Base-by-base conservation (phyloP, 2,113 vertebrate species). In the Crocuta crocuta region DNA sequence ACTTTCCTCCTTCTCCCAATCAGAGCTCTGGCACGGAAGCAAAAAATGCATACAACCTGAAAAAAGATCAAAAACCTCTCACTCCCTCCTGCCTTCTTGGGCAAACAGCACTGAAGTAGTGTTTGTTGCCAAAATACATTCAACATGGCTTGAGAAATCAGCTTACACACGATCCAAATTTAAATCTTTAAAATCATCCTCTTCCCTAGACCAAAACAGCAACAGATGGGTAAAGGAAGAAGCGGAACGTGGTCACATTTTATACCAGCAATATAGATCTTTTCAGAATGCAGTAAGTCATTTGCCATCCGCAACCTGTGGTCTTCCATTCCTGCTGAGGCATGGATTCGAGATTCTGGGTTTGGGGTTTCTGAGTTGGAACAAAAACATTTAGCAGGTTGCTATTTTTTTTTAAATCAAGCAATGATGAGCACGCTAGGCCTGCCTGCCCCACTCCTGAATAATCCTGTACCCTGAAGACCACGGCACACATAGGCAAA, bases 201-300 rank as follows among this genome's bases (percentile, higher is more conserved):
- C 94, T 74, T 97, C 33, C 68, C 63, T 97, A 98, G 97, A 98
- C 96, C 98, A n/a, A 98, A 98, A 98, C 97, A 97, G 97, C 97
- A 96, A 98, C 98, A 99, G 98, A 98, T 98, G 98, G 98, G 98
- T 98, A 98, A 97, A 98, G 97, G 98, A 98, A 98, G 97, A 98
- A 98, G 95, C 88, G 94, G 97, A 98, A 98, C 55, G 63, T 98
- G 97, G 98, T 98, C 98, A 98, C 97, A 91, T 98, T 98, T 98
- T 98, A 96, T 98, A 97, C 98, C 97, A 92, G 98, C 96, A 94
- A 87, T 95, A 97, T 97, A 94, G 96, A 97, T 97, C 97, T 97
- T 97, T 98, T 98, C 98, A 98, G 96, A 98, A 97, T 97, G 98
- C 94, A 97, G 73, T 84, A 94, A 98, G 95, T 93, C n/a, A 97